Evolutionary conservation across 1,140 invertebrate species (phyloP), one percentile per base, ranked within the genome.

Genomic region (Drosophila kikkawai): DNA sequence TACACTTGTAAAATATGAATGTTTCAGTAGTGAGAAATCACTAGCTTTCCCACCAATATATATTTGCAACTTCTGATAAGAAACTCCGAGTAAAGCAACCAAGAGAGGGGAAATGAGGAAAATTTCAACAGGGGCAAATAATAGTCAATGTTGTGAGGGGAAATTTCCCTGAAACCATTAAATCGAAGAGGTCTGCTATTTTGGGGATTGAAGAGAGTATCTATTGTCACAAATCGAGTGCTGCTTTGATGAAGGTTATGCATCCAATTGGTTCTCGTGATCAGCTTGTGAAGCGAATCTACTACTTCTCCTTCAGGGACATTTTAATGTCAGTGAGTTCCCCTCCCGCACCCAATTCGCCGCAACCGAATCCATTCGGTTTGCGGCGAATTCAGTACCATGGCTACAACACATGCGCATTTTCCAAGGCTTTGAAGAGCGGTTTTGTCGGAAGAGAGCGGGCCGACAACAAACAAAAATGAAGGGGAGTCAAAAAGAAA

Each of bases 401-500:
- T 68, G 69, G 79, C 39, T 65, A 74, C 77, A 84, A 88, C 80
- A 84, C 84, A 87, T 87, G 84, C 84, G 84, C 84, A 75, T 53
- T 80, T 81, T 75, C 67, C 59, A 68, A 45, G 60, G 57, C 29
- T 36, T 59, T 39, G 26, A 88, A 90, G 85, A 87, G 83, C 71
- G 82, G 41, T 47, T 53, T 60, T 22, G 19, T 44, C 51, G 32
- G 41, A 86, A 79, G 86, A 90, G 88, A 82, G 61, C 53, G 66
- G 55, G 45, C 59, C 42, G 45, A 56, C 60, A 57, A 80, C 64
- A 69, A 88, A 74, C 61, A 80, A 66, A 70, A 76, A 70, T 29
- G 42, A 47, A 41, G 34, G 42, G 70, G 51, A 78, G 75, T 64
- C 59, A 71, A 57, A 64, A 66, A 26, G 48, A 58, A 57, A 53